Conservation (phyloP, 2,888 invertebrate species). For the Spialia ferax region DNA sequence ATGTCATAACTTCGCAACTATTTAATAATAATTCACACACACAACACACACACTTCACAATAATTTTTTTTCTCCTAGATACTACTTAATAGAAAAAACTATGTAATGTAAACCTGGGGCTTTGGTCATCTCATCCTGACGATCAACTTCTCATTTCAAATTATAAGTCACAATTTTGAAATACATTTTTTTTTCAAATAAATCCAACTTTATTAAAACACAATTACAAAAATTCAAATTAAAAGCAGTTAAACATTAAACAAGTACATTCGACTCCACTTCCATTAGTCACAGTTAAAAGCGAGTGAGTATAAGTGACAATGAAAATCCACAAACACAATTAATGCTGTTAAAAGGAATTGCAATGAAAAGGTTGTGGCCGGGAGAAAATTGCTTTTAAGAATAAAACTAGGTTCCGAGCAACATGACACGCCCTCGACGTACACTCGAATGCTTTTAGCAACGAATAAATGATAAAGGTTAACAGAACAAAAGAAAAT, state of each 20-base stretch:
- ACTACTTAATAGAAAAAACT: no score
- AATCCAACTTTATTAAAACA: no score
- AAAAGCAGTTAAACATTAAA: neutral
- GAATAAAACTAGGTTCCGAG: slow-evolving; percentile 37
- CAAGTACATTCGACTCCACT: neutral
- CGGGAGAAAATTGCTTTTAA: slow-evolving; percentile 37
- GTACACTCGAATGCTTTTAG: slow-evolving; percentile 39
- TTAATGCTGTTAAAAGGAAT: slow-evolving; percentile 37
- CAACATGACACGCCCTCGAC: slow-evolving; percentile 36
- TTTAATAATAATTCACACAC: no score
- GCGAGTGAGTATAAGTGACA: slow-evolving; percentile 12
- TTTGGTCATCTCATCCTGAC: no score
- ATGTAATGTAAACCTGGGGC: no score
- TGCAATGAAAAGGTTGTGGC: slow-evolving; percentile 39
- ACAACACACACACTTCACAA: no score
- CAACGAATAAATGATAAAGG: slow-evolving; percentile 29
- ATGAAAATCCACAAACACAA: slow-evolving; percentile 36
- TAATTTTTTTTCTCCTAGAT: no score
- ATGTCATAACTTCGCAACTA: no score
- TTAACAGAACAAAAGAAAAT: slow-evolving; percentile 5
- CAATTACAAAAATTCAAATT: no score
- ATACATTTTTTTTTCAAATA: no score
- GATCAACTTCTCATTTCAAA: no score
- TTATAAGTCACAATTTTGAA: no score
- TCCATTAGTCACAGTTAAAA: slow-evolving; percentile 19